Base-by-base conservation (phyloP, 2,888 invertebrate genomes). In the Chymomyza fuscimana region DNA sequence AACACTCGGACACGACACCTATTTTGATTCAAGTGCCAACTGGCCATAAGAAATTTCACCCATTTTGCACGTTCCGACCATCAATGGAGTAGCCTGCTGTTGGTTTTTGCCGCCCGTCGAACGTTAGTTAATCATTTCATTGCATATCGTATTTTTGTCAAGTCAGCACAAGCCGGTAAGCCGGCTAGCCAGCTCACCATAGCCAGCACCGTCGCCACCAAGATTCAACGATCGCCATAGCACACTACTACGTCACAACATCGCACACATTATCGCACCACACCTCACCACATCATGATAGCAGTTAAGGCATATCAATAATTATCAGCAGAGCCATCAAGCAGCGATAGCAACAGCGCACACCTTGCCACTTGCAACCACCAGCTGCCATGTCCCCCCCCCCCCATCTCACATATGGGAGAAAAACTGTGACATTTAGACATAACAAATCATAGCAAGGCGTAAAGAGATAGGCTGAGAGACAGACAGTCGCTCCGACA, bases 41-140 rank as follows among this genome's bases (percentile, higher is more conserved):
- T 54, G 36, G 58, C 16, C 29, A 54, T 22, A 54, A 54, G 32
- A 79, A 85, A 87, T 85, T 85, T 87, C 87, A 85, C 84, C 85
- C 76, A 86, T 85, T 84, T 85, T 76, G 86, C 85, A 86, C 86
- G 83, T 86, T 78, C 72, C 73, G 65, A 62, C 61, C 58, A 58
- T 25, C 58, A 58, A 40, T 25, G 59, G 51, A 12, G 19, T 4
- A 12, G 25, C 4, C 63, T 46, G 29, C 51, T 50, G 63, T 63
- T 63, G 10, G 12, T 22, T 61, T 36, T 59, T 61, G 36, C 61
- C 61, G 22, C 22, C 22, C 50, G 22, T 6, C 54, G 67, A 40
- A 71, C 78, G 86, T 85, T 87, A 85, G 85, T 85, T 85, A 85
- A 85, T 85, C 87, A 85, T 85, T 83, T 85, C 81, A 85, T 85